Percentiles rank a stretch among this genome's conserved stretches.
Evolutionary conservation across 2,888 invertebrate species (phyloP).

Genomic region (Temnothorax ravouxi): DNA sequence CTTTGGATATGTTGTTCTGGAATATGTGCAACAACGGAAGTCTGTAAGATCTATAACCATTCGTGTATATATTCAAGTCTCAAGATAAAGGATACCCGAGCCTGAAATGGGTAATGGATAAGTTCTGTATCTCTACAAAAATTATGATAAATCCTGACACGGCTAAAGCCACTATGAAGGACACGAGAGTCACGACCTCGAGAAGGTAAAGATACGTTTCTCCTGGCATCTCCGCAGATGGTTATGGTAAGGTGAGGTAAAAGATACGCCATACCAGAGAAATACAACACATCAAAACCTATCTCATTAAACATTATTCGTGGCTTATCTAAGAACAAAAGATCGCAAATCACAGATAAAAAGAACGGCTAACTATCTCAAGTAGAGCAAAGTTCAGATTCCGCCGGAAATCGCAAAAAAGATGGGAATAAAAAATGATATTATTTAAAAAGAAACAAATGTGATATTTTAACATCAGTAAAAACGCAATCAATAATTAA

Average conservation of each 20-base stretch:
- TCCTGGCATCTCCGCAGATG: not conserved
- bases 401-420: not conserved
- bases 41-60: constrained; percentile 8
- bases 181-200: constrained; percentile 58
- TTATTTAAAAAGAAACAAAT: not conserved
- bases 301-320: constrained; percentile 36
- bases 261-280: constrained; percentile 21
- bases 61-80: not conserved
- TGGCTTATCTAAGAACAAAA: not conserved
- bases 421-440: not conserved
- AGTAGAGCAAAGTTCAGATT: not conserved
- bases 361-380: not conserved
- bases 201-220: constrained; percentile 47
- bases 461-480: not conserved
- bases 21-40: constrained; percentile 7
- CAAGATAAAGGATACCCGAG: constrained; percentile 33
- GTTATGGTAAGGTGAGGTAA: constrained; percentile 38
- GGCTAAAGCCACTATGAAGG: constrained; percentile 56
- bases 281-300: constrained; percentile 24
- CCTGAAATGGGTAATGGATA: constrained; percentile 42
- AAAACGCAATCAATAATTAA: not conserved
- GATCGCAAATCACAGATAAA: not conserved
- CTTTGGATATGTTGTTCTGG: not conserved
- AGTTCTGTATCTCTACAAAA: constrained; percentile 41
- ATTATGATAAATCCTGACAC: constrained; percentile 56